Conservation (phyloP, 2,888 invertebrate species). For the Labia minor region DNA sequence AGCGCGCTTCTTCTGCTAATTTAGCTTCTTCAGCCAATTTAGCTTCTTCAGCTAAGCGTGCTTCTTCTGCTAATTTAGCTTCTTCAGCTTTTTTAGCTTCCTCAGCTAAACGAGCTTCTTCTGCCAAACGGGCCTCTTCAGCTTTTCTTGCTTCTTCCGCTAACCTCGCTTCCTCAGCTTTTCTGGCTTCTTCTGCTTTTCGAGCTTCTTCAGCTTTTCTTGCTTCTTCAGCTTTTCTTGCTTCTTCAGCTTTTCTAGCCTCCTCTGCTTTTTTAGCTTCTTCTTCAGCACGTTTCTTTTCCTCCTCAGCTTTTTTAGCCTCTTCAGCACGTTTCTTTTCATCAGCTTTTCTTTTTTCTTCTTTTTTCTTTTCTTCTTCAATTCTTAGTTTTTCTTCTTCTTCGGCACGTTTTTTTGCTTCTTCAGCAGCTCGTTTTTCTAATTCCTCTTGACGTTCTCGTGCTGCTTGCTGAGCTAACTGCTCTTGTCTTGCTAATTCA, state of each 20-base stretch:
- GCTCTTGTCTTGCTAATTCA: conserved; percentile 35
- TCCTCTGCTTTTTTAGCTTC: conserved; percentile 45
- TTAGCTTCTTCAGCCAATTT: conserved; percentile 26
- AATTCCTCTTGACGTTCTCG: conserved; percentile 27
- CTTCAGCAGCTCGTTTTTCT: conserved; percentile 28
- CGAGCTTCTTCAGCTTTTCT: conserved; percentile 46
- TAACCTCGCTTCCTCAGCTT: conserved; percentile 30
- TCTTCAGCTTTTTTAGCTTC: conserved; percentile 30
- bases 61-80: too few species aligned
- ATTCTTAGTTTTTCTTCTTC: conserved; percentile 31
- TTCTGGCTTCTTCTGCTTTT: conserved; percentile 28
- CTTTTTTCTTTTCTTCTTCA: conserved; percentile 47
- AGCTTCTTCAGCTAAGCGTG: conserved; percentile 32
- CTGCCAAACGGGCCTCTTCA: too few species aligned
- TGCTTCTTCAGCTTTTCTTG: conserved; percentile 38
- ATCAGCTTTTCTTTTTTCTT: conserved; percentile 54
- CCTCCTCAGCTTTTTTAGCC: conserved; percentile 40
- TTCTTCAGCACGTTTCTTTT: conserved; percentile 23
- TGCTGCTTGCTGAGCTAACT: conserved; percentile 22
- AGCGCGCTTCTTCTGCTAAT: conserved; percentile 22
- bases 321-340: conserved; percentile 48
- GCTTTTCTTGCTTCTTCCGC: conserved; percentile 27
- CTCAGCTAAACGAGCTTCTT: conserved; percentile 32
- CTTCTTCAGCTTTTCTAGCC: conserved; percentile 20
- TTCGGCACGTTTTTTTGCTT: conserved; percentile 31